Percentiles rank a stretch among this genome's conserved stretches.
These are phyloP conservation scores for Nyleta sp. DNA, from an alignment of 2,888 invertebrate species.

Conservation along the genomic window DNA sequence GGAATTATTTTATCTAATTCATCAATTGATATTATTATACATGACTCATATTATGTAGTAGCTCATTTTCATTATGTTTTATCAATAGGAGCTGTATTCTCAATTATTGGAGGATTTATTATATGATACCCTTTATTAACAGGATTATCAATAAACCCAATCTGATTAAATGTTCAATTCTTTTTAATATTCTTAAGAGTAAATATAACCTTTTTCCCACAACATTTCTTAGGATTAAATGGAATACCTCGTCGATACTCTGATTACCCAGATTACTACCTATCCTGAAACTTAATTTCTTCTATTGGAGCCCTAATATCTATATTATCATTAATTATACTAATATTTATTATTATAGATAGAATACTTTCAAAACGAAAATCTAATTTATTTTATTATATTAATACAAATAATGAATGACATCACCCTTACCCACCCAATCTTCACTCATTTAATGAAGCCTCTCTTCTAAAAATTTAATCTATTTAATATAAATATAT, in stretches of 20 bases:
- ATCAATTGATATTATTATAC: constrained; percentile 89
- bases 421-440: constrained; percentile 8
- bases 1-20: constrained; percentile 87
- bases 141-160: constrained; percentile 87
- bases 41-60: constrained; percentile 94
- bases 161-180: constrained; percentile 88
- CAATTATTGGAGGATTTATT: constrained; percentile 89
- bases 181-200: constrained; percentile 89
- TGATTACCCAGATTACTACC: constrained; percentile 87
- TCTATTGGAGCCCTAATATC: constrained; percentile 88
- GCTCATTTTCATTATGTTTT: constrained; percentile 93
- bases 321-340: constrained; percentile 84
- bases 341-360: constrained; percentile 87
- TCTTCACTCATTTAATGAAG: constrained; percentile 61
- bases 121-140: constrained; percentile 91
- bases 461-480: too few species aligned
- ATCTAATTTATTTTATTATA: constrained; percentile 75
- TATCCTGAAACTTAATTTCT: constrained; percentile 87
- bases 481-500: constrained; percentile 30
- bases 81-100: constrained; percentile 91
- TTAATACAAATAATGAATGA: constrained; percentile 25
- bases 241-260: constrained; percentile 91
- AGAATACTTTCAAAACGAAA: constrained; percentile 84
- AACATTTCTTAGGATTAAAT: constrained; percentile 88
- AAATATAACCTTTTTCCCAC: constrained; percentile 91